Conservation (phyloP, 92 coral and sea anemone genomes). For the Epizoanthus illoricatus region DNA sequence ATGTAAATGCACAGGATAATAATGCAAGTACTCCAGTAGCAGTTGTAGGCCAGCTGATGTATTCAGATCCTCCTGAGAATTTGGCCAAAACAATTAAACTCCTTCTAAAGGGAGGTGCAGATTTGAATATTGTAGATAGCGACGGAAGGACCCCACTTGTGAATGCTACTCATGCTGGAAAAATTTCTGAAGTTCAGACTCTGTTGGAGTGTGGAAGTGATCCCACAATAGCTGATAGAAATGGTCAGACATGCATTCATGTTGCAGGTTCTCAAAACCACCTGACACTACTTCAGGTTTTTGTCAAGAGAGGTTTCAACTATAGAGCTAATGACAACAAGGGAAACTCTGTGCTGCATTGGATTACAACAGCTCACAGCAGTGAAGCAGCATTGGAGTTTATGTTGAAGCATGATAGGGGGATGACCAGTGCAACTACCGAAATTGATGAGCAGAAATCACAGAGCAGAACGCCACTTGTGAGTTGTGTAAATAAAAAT, state of each 20-base stretch:
- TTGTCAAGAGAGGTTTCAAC: constrained; percentile 32
- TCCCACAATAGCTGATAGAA: constrained; percentile 15
- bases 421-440: background rate
- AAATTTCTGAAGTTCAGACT: background rate
- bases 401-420: background rate
- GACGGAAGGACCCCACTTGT: constrained; percentile 35
- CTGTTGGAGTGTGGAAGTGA: constrained; percentile 32
- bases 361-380: background rate
- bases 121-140: constrained; percentile 26
- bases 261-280: background rate
- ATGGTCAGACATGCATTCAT: constrained; percentile 21
- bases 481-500: background rate
- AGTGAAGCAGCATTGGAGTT: background rate
- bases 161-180: background rate
- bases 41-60: background rate
- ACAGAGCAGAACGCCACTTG: background rate
- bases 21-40: constrained; percentile 18
- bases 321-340: constrained; percentile 30
- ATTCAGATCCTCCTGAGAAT: background rate
- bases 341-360: constrained; percentile 36
- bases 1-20: constrained; percentile 32
- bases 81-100: constrained; percentile 11
- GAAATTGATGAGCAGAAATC: background rate
- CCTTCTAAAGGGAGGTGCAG: constrained; percentile 39
- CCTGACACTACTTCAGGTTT: constrained; percentile 5